Conservation (phyloP, 2,113 vertebrate species). For the Trinectes maculatus region DNA sequence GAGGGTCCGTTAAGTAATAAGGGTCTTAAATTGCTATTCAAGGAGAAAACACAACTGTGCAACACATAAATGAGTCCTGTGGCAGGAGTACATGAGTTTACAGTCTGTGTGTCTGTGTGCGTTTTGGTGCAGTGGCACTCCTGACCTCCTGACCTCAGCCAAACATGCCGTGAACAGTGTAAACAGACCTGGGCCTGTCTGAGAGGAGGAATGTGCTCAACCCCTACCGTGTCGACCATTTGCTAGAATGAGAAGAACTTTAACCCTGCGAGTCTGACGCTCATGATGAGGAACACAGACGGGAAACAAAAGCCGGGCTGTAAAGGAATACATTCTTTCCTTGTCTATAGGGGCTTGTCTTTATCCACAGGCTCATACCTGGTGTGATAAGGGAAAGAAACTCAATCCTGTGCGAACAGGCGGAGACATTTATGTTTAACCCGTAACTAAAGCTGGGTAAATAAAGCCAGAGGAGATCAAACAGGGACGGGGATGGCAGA, state of each 20-base stretch:
- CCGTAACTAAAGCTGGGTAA: constrained; percentile 28
- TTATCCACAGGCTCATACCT: background rate
- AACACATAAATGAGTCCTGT: no score
- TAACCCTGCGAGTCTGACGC: background rate
- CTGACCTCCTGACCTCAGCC: constrained; percentile 9
- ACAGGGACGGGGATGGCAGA: background rate
- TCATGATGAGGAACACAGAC: background rate
- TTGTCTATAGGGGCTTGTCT: background rate
- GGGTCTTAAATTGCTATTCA: no score
- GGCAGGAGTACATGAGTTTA: no score
- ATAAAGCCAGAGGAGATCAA: constrained; percentile 19
- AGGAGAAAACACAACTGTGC: no score
- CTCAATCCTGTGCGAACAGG: constrained; percentile 9
- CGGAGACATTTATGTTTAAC: background rate
- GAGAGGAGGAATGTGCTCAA: constrained; percentile 25
- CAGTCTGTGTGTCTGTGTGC: constrained; percentile 7
- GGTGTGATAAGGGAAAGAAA: background rate
- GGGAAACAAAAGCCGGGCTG: background rate
- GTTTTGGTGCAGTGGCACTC: background rate
- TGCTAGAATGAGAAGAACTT: background rate
- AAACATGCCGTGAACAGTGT: constrained; percentile 19
- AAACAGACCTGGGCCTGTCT: constrained; percentile 18
- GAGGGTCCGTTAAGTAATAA: no score
- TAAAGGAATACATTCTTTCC: background rate
- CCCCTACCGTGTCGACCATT: background rate